These are phyloP conservation scores for Emydocephalus ijimae DNA, from an alignment of 2,113 vertebrate species.

Conservation along the genomic window DNA sequence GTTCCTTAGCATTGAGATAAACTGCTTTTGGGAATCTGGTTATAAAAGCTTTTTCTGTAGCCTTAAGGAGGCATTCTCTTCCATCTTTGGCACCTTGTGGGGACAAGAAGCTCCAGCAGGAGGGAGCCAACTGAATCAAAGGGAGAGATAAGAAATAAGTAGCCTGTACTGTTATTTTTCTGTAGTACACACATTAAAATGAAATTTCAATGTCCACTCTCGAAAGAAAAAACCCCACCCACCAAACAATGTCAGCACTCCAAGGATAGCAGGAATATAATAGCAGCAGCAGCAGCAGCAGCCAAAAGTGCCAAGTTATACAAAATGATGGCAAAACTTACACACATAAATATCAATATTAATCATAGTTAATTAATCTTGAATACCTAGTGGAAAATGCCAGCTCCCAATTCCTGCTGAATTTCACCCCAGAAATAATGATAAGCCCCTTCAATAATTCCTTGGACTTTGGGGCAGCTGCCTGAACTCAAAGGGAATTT, in stretches of 20 bases:
- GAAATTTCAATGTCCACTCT: neutral
- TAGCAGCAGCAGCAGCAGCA: neutral
- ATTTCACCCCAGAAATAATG: neutral
- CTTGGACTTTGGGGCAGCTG: neutral
- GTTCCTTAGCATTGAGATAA: neutral
- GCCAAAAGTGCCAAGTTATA: neutral
- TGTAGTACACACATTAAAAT: neutral
- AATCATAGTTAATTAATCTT: neutral
- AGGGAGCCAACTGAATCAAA: neutral
- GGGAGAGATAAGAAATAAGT: neutral
- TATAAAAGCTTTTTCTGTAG: neutral
- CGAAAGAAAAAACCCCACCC: neutral
- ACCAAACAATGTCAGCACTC: neutral
- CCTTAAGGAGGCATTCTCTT: neutral
- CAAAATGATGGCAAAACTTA: neutral
- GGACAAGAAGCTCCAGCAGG: neutral
- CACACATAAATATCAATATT: neutral
- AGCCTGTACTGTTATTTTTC: neutral
- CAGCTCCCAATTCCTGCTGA: neutral
- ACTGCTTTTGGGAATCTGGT: neutral
- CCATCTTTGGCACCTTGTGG: neutral
- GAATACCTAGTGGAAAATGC: neutral
- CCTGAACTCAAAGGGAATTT: neutral
- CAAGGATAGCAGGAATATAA: neutral
- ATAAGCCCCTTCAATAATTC: neutral